phyloP scores from a whole-genome alignment of 2,888 invertebrate genomes.

The Trichopria drosophilae region DNA sequence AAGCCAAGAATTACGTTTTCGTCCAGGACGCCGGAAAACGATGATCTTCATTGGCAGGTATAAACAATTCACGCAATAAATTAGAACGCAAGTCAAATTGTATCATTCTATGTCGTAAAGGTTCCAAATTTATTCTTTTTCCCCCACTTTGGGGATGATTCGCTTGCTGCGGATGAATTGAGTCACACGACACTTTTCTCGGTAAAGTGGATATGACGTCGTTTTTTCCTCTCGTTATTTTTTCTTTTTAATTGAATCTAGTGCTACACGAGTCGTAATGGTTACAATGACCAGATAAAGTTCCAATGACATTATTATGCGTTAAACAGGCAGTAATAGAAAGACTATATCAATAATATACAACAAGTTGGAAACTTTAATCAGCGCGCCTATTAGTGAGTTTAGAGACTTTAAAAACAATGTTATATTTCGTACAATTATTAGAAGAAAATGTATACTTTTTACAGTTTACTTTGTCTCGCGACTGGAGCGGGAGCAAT shows the following conservation, averaged over 20 bases:
- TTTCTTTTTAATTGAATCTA: conserved; percentile 22
- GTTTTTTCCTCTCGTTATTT: conserved; percentile 27
- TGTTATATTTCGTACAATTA: conserved; percentile 42
- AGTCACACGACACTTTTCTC: conserved; percentile 14
- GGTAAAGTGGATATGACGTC: conserved; percentile 37
- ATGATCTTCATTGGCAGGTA: too few relatives aligned
- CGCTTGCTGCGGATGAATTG: conserved; percentile 11
- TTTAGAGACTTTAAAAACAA: conserved; percentile 42
- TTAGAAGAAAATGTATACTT: conserved; percentile 47
- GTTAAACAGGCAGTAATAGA: conserved; percentile 45
- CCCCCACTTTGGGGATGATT: too few relatives aligned
- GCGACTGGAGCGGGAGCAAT: too few relatives aligned
- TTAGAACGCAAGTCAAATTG: conserved; percentile 1
- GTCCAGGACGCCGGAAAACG: too few relatives aligned
- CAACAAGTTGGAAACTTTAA: conserved; percentile 40
- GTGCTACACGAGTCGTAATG: conserved; percentile 39
- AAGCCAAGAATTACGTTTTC: too few relatives aligned
- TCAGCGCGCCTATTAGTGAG: conserved; percentile 39
- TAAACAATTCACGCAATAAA: too few relatives aligned
- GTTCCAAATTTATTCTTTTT: too few relatives aligned
- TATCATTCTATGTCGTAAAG: too few relatives aligned
- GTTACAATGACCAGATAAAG: conserved; percentile 38
- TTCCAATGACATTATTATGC: conserved; percentile 39
- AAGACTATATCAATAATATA: conserved; percentile 42
- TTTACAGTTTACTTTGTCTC: conserved; percentile 48